These are phyloP conservation scores for Australoheros facetus DNA, from an alignment of 2,797 vertebrate species.

Conservation along the genomic window DNA sequence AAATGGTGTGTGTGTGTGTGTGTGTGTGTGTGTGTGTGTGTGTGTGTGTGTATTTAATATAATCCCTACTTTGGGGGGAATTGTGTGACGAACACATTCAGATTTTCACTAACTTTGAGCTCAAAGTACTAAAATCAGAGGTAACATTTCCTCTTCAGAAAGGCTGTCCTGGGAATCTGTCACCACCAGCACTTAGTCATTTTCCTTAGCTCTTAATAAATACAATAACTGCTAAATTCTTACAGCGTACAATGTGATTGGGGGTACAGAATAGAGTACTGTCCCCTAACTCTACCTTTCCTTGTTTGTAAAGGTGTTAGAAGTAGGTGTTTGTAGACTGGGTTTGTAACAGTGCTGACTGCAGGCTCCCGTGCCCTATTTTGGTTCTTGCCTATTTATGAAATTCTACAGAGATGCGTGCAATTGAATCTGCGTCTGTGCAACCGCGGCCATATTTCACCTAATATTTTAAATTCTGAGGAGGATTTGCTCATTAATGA, in stretches of 20 bases:
- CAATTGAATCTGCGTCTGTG: conserved; percentile 37
- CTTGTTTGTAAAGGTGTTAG: conserved; percentile 18
- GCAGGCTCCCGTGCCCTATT: conserved; percentile 55
- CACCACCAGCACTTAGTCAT: background rate
- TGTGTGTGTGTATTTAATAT: background rate
- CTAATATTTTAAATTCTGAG: conserved; percentile 11
- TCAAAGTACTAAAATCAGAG: background rate
- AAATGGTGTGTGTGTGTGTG: background rate
- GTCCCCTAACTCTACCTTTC: conserved; percentile 15
- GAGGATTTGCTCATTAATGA: conserved; percentile 19
- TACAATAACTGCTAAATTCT: background rate
- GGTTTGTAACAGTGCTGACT: conserved; percentile 51
- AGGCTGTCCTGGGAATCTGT: background rate
- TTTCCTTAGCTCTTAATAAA: background rate
- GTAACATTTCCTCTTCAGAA: background rate
- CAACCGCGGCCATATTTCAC: conserved; percentile 25
- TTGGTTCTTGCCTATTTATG: conserved; percentile 56
- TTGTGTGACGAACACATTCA: conserved; percentile 5
- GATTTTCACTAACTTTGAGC: conserved; percentile 18
- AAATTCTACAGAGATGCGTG: conserved; percentile 25
- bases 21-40: background rate
- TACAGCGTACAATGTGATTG: conserved; percentile 20
- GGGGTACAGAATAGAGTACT: conserved; percentile 25
- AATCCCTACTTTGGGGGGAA: background rate
- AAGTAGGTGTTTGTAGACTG: conserved; percentile 30